Evolutionary conservation across 2,888 invertebrate species (phyloP).

Genomic region (Phaonia tiefii): DNA sequence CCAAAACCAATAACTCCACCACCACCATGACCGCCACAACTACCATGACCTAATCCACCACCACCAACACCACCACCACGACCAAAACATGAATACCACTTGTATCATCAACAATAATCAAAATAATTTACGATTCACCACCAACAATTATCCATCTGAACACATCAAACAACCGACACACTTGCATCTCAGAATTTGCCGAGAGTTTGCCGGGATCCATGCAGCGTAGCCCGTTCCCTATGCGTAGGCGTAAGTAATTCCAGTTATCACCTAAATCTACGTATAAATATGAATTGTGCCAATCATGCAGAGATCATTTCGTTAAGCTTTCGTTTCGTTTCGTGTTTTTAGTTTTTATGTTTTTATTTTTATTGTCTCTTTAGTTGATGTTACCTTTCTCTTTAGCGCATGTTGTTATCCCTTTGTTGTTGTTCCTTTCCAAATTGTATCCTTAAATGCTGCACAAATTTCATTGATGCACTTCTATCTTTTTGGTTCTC

Average conservation of each 20-base stretch:
- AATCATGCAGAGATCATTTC: slow-evolving; percentile 38
- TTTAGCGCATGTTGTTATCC: slow-evolving; percentile 19
- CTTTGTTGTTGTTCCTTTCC: not conserved
- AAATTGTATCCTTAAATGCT: not conserved
- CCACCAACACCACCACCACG: slow-evolving; percentile 43
- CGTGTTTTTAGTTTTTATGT: not conserved
- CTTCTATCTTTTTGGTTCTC: slow-evolving; percentile 26
- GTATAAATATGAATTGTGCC: slow-evolving; percentile 9
- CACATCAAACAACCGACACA: slow-evolving; percentile 53
- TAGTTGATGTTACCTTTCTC: slow-evolving; percentile 10
- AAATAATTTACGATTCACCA: not conserved
- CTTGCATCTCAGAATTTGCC: slow-evolving; percentile 86
- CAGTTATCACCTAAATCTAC: slow-evolving; percentile 30
- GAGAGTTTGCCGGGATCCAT: slow-evolving; percentile 92
- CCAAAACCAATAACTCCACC: slow-evolving; percentile 52
- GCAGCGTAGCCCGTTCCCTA: slow-evolving; percentile 92
- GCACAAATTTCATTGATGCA: slow-evolving; percentile 50
- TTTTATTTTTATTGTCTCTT: not conserved
- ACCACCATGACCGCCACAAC: slow-evolving; percentile 30
- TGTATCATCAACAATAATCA: slow-evolving; percentile 26
- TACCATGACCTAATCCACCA: not conserved
- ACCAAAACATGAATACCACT: slow-evolving; percentile 37
- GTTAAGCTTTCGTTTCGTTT: slow-evolving; percentile 36
- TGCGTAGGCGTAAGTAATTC: slow-evolving; percentile 89
- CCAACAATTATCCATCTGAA: slow-evolving; percentile 34